phyloP scores from a whole-genome alignment of 2,888 invertebrate species.

The Loripinus fragilis region DNA sequence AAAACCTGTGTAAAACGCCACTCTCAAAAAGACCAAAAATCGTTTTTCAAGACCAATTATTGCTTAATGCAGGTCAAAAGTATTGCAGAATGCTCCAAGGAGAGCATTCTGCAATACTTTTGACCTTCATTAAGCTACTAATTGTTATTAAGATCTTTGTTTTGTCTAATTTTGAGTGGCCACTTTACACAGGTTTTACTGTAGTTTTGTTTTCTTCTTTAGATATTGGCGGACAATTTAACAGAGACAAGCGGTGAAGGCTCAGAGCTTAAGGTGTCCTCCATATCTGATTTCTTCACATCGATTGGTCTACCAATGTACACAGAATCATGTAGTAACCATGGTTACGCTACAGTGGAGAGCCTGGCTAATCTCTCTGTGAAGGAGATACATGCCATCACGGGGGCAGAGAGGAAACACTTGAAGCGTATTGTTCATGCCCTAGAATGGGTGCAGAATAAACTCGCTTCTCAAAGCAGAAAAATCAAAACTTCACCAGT shows the following conservation, averaged over 20 bases:
- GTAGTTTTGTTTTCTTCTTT: no score
- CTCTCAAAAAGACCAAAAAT: no score
- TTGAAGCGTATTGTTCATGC: conserved; percentile 76
- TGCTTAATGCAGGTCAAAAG: no score
- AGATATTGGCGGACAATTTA: conserved; percentile 81
- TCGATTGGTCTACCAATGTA: conserved; percentile 83
- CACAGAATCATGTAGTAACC: conserved; percentile 62
- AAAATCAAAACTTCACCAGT: conserved; percentile 60
- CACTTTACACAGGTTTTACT: no score
- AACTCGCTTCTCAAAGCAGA: conserved; percentile 67
- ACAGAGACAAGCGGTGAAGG: conserved; percentile 78
- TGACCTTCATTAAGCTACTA: no score
- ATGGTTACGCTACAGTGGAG: conserved; percentile 71
- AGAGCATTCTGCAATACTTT: no score
- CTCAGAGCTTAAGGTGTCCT: conserved; percentile 80
- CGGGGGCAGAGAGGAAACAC: conserved; percentile 76
- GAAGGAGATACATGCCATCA: conserved; percentile 71
- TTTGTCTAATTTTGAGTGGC: no score
- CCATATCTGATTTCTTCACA: conserved; percentile 80
- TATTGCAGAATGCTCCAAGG: no score
- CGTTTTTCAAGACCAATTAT: no score
- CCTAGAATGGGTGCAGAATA: conserved; percentile 77
- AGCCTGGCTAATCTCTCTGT: conserved; percentile 72
- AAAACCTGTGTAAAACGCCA: no score
- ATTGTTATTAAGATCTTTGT: no score